Percentiles rank a stretch among this genome's conserved stretches.
phyloP scores from a whole-genome alignment of 2,888 invertebrate genomes.

The Polia nebulosa region DNA sequence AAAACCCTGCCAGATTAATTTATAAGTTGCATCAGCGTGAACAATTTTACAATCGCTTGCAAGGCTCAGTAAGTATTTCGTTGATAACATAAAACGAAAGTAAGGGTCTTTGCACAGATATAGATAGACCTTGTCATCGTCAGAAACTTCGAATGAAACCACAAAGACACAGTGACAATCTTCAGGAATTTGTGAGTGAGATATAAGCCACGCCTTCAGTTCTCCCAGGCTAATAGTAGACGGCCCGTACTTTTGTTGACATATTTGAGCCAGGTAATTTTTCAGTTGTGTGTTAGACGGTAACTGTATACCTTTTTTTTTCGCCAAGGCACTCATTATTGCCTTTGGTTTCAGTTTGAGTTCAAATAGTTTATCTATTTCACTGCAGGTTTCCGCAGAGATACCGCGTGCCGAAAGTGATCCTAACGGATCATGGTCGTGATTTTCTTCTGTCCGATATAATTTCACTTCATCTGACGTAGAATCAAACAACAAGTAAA shows the following conservation, averaged over 20 bases:
- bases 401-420: neutral
- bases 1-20: conserved; percentile 21
- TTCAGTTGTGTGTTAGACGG: conserved; percentile 10
- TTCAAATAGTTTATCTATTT: conserved; percentile 19
- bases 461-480: conserved; percentile 8
- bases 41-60: conserved; percentile 11
- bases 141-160: conserved; percentile 2
- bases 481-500: conserved; percentile 8
- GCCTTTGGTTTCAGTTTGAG: conserved; percentile 13
- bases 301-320: neutral
- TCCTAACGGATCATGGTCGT: neutral
- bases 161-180: conserved; percentile 15
- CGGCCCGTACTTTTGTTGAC: conserved; percentile 8
- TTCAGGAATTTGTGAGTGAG: conserved; percentile 10
- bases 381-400: neutral
- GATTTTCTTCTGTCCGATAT: conserved; percentile 13
- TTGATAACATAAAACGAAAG: conserved; percentile 20
- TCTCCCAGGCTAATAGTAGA: conserved; percentile 18
- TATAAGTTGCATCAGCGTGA: conserved; percentile 23
- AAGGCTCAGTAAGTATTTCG: conserved; percentile 11
- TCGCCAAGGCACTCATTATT: neutral
- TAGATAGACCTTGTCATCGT: neutral
- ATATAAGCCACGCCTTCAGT: conserved; percentile 16
- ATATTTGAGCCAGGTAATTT: conserved; percentile 7
- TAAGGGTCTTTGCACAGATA: neutral